Evolutionary conservation across 1,140 invertebrate genomes (phyloP).

Genomic region (Lycorma delicatula): DNA sequence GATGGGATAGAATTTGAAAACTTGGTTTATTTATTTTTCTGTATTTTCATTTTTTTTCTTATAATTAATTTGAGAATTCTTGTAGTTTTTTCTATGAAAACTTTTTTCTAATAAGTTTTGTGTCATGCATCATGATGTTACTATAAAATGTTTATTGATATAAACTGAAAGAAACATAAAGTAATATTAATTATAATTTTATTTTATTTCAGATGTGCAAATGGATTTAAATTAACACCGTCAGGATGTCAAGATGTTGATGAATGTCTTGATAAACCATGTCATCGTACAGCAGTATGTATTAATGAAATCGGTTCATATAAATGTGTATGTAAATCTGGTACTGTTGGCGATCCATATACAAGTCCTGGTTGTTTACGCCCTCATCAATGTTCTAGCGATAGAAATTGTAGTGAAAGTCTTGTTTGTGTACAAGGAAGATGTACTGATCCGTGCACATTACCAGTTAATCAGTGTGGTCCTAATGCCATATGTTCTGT

Average conservation of each 20-base stretch:
- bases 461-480: slow-evolving; percentile 50
- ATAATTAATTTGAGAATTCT: too few species aligned
- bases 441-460: slow-evolving; percentile 66
- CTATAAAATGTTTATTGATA: too few species aligned
- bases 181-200: slow-evolving; percentile 20
- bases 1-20: too few species aligned
- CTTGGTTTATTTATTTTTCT: too few species aligned
- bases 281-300: slow-evolving; percentile 68
- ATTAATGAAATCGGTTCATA: slow-evolving; percentile 71
- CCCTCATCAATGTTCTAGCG: slow-evolving; percentile 57
- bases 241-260: slow-evolving; percentile 66
- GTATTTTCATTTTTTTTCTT: too few species aligned
- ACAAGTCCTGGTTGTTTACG: slow-evolving; percentile 56
- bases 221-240: slow-evolving; percentile 57
- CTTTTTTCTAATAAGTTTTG: too few species aligned
- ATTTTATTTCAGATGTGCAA: slow-evolving; percentile 45
- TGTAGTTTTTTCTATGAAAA: too few species aligned
- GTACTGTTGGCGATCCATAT: slow-evolving; percentile 69
- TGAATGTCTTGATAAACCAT: slow-evolving; percentile 70
- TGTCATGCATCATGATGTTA: too few species aligned
- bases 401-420: slow-evolving; percentile 59
- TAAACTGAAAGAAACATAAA: too few species aligned
- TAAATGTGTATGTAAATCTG: slow-evolving; percentile 64
- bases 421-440: slow-evolving; percentile 60
- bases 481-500: slow-evolving; percentile 61